These are phyloP conservation scores for Alligator mississippiensis DNA, from an alignment of 2,113 vertebrate genomes.

Conservation along the genomic window DNA sequence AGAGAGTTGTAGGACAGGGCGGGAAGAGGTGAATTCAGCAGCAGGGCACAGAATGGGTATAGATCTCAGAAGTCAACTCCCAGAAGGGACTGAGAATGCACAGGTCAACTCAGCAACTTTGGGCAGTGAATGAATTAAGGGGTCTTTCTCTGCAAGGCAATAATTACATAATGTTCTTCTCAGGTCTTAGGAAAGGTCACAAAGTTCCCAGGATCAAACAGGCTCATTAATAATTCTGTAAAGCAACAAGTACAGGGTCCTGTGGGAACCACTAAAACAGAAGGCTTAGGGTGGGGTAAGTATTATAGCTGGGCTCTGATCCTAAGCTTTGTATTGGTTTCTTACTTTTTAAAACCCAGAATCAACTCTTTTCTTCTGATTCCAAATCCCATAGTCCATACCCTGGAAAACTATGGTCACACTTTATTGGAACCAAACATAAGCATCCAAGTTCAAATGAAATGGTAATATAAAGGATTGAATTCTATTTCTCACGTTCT, in stretches of 20 bases:
- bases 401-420: constrained; percentile 23
- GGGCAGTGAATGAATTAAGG: background rate
- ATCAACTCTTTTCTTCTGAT: background rate
- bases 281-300: background rate
- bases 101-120: background rate
- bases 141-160: background rate
- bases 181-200: background rate
- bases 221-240: background rate
- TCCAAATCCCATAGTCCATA: background rate
- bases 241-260: background rate
- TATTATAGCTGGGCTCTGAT: background rate
- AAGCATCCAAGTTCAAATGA: fast-evolving
- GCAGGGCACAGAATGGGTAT: background rate
- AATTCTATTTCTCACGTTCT: background rate
- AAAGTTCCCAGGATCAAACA: background rate
- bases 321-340: background rate
- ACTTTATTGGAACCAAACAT: background rate
- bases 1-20: background rate
- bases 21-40: background rate
- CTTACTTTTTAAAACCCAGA: background rate
- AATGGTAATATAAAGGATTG: background rate
- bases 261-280: background rate
- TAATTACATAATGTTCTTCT: background rate
- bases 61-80: background rate
- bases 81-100: background rate